These are phyloP conservation scores for Tragelaphus oryx DNA, from an alignment of 2,797 vertebrate species.

Conservation along the genomic window DNA sequence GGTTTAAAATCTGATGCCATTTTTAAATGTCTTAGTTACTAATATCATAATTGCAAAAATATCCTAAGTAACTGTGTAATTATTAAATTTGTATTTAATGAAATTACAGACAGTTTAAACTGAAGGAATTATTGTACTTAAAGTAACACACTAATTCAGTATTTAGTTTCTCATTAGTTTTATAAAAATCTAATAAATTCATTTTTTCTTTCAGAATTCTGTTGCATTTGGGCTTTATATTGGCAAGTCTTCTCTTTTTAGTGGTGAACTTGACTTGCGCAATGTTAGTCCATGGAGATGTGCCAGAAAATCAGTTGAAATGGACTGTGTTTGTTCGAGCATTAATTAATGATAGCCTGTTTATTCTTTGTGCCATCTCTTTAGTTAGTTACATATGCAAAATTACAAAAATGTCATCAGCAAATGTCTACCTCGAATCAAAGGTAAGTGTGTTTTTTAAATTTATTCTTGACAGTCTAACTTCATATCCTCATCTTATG, in stretches of 20 bases:
- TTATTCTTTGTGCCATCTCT: conserved; percentile 92
- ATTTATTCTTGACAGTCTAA: conserved; percentile 49
- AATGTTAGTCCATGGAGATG: conserved; percentile 87
- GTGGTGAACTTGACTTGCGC: conserved; percentile 94
- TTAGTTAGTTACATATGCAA: conserved; percentile 93
- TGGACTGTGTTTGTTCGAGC: conserved; percentile 89
- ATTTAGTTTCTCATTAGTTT: conserved; percentile 42
- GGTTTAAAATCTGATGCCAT: conserved; percentile 30
- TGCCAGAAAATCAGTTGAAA: conserved; percentile 83
- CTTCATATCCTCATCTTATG: conserved; percentile 21
- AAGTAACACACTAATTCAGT: conserved; percentile 23
- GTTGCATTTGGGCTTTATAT: conserved; percentile 88
- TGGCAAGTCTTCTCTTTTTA: conserved; percentile 89
- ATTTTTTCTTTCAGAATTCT: conserved; percentile 83
- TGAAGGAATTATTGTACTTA: conserved; percentile 31
- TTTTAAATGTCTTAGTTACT: conserved; percentile 28
- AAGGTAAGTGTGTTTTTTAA: conserved; percentile 84
- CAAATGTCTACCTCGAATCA: conserved; percentile 98
- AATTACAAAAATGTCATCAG: conserved; percentile 95
- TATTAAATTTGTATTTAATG: conserved; percentile 45
- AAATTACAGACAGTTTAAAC: conserved; percentile 32
- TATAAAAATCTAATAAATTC: conserved; percentile 38
- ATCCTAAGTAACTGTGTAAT: not conserved
- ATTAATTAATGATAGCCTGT: conserved; percentile 93
- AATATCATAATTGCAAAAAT: conserved; percentile 7